Evolutionary conservation across 2,113 vertebrate species (phyloP).

Genomic region (Esox niger): DNA sequence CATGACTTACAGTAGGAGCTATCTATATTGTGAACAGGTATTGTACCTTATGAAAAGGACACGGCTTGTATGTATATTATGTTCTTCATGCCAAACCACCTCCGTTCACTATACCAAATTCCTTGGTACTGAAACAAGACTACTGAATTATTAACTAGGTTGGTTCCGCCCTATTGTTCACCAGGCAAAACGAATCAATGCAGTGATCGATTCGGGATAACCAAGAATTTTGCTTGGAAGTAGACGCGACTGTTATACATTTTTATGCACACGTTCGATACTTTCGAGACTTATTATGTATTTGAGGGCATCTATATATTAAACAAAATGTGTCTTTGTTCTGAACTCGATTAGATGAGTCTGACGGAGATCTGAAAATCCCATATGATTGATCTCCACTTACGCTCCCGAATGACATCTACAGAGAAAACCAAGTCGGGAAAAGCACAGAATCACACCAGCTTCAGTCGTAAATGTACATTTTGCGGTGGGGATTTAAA

Average conservation of each 20-base stretch:
- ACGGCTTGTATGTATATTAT: no score
- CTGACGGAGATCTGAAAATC: conserved; percentile 57
- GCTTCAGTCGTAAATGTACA: conserved; percentile 42
- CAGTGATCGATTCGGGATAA: neutral
- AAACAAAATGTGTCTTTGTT: neutral
- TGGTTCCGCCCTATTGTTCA: conserved; percentile 42
- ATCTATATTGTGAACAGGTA: no score
- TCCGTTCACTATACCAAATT: neutral
- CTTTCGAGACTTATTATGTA: accelerated
- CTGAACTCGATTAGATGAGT: conserved; percentile 41
- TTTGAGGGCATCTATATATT: accelerated
- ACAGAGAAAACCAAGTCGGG: conserved; percentile 55
- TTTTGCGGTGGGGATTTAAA: conserved; percentile 56
- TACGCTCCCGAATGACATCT: conserved; percentile 63
- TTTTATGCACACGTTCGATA: accelerated
- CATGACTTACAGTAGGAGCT: no score
- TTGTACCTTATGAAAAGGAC: no score
- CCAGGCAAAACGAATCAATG: conserved; percentile 49
- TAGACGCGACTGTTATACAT: neutral
- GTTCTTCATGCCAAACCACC: neutral
- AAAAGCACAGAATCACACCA: no score
- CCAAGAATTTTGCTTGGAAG: no score
- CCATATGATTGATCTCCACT: conserved; percentile 71
- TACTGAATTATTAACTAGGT: conserved; percentile 71
- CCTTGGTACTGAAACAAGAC: conserved; percentile 9